A percentile compares a stretch with the other conserved stretches of the same genome.
These are phyloP conservation scores for Chloroclystis v-ata DNA, from an alignment of 2,888 invertebrate genomes.

Conservation along the genomic window DNA sequence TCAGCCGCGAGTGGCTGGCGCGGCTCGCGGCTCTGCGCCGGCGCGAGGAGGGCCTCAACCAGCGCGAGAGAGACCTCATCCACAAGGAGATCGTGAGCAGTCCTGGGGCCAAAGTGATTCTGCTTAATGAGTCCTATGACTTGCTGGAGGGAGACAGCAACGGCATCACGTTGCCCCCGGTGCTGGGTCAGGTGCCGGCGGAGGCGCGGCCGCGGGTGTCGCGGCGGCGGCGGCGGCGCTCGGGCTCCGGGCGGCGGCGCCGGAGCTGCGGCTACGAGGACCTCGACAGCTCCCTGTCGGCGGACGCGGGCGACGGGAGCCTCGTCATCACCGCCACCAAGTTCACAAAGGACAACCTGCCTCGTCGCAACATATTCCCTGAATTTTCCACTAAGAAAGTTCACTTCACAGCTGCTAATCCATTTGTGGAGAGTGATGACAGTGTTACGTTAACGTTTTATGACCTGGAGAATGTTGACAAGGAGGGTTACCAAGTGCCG, in stretches of 20 bases:
- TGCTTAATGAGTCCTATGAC: conserved; percentile 39
- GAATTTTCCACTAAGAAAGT: conserved; percentile 62
- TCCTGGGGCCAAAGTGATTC: conserved; percentile 51
- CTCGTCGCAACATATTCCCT: conserved; percentile 64
- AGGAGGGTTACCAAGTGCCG: conserved; percentile 46
- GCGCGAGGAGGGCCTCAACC: conserved; percentile 71
- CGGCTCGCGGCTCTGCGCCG: conserved; percentile 72
- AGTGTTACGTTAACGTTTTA: conserved; percentile 72
- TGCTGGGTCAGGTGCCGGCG: conserved; percentile 41
- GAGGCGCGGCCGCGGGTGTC: conserved; percentile 39
- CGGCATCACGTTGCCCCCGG: conserved; percentile 66
- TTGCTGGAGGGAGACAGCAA: conserved; percentile 40
- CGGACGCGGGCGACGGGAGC: conserved; percentile 76
- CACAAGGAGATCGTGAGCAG: conserved; percentile 67
- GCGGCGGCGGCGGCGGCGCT: conserved; percentile 49
- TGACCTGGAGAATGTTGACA: conserved; percentile 58
- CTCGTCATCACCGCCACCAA: conserved; percentile 75
- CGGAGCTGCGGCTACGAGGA: conserved; percentile 72
- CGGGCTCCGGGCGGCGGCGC: conserved; percentile 51
- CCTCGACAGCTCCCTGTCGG: conserved; percentile 78
- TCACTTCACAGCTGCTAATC: conserved; percentile 66
- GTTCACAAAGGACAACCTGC: conserved; percentile 66
- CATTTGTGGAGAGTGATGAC: conserved; percentile 71
- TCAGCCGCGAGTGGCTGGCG: conserved; percentile 78
- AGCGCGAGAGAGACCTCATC: conserved; percentile 68